Conservation (phyloP, 2,797 vertebrate species). For the Acipenser transmontanus region DNA sequence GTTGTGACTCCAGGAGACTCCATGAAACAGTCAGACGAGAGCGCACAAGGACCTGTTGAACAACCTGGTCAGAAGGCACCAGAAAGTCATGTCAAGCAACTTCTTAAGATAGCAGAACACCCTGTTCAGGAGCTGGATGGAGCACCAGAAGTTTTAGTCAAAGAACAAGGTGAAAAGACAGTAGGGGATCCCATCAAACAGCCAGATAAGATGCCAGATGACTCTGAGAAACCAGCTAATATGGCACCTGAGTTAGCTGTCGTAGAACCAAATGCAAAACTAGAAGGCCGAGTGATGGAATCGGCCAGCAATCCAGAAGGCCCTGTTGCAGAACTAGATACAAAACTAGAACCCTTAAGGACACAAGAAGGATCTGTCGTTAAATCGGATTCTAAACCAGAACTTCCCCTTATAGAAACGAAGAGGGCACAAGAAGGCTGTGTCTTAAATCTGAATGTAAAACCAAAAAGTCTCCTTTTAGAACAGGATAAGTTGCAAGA, state of each 20-base stretch:
- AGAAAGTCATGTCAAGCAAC: background rate
- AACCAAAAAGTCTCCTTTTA: too few relatives aligned
- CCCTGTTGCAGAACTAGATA: slow-evolving; percentile 3
- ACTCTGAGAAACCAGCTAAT: background rate
- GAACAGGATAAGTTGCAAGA: too few relatives aligned
- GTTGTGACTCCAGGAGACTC: background rate
- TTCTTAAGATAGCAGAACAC: too few relatives aligned
- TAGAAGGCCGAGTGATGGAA: slow-evolving; percentile 16
- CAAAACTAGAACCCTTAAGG: too few relatives aligned
- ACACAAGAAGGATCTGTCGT: too few relatives aligned
- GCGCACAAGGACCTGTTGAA: background rate
- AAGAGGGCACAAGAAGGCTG: too few relatives aligned
- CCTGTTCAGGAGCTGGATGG: too few relatives aligned
- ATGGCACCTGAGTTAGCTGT: background rate
- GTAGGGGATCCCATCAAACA: background rate
- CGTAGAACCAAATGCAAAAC: slow-evolving; percentile 12
- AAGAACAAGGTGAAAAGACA: background rate
- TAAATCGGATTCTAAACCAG: too few relatives aligned
- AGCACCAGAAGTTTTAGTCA: too few relatives aligned
- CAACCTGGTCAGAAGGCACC: slow-evolving; percentile 17
- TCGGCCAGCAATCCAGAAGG: slow-evolving; percentile 7
- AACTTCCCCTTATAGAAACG: too few relatives aligned
- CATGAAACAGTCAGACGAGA: background rate
- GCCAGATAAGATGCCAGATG: background rate
- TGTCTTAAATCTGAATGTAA: too few relatives aligned